Evolutionary conservation across 2,113 vertebrate species (phyloP), one percentile per base, ranked within the genome.

Genomic region (Cyrtonyx montezumae): DNA sequence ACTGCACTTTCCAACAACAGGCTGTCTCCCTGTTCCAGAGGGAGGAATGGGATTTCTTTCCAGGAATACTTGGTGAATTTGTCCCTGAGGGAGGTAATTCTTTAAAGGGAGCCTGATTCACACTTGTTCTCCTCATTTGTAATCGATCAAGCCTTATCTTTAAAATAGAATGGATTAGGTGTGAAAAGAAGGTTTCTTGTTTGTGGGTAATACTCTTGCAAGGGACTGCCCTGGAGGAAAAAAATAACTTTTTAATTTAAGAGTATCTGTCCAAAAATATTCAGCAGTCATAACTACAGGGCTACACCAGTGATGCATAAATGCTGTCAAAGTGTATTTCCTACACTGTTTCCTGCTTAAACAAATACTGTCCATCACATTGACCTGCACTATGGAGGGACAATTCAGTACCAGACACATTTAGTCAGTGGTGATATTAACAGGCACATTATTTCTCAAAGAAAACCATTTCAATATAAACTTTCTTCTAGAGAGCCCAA

Each of bases 191-290:
- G 36, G 56, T 48, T 21, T 75, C 30, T 79, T 88, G n/a, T 75
- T 79, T 75, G 13, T 26, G 30, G 32, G 76, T 58, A 68, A 91
- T 77, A 49, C 7, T 26, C 22, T 55, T 67, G 8, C 43, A 76
- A 89, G 15, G 9, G 25, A 61, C 56, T 9, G 1, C 61, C 58
- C 34, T 43, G 40, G 8, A 87, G 55, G 37, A 86, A 51, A 0
- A 28, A 75, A 43, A 85, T n/a, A 84, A 71, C 62, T 88, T 84
- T 26, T n/a, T 82, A 40, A 79, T 93, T 81, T 58, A 45, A 36
- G 77, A 42, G 3, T 10, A 22, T 79, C 28, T 76, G 40, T 19
- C 48, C 48, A 65, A 88, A 84, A 90, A 53, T 66, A 84, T 48
- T 73, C 62, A 49, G 62, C 48, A 79, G 5, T 25, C 1, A 1